phyloP scores from a whole-genome alignment of 2,797 vertebrate genomes.

The Enteromius viviparus region DNA sequence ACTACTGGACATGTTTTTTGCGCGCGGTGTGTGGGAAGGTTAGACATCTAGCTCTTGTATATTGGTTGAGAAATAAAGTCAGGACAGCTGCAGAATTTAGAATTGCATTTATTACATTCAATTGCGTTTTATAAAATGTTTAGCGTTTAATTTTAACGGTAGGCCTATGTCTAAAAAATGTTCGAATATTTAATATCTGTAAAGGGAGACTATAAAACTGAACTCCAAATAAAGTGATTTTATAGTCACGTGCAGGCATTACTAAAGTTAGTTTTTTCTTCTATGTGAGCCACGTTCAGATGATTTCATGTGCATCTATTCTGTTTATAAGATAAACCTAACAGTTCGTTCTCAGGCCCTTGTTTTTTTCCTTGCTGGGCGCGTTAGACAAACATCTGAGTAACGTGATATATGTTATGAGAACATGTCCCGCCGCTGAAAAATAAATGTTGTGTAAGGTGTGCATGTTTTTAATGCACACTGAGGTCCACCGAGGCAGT shows the following conservation, averaged over 20 bases:
- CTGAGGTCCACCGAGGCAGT: background rate
- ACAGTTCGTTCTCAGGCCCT: background rate
- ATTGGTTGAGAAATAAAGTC: background rate
- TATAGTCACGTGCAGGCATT: background rate
- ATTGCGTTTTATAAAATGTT: background rate
- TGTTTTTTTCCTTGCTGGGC: background rate
- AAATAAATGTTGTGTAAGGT: conserved; percentile 1
- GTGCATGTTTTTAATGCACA: background rate
- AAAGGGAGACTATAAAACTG: background rate
- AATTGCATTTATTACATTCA: background rate
- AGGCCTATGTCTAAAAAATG: background rate
- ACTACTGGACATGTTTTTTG: conserved; percentile 18
- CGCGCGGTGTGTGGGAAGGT: background rate
- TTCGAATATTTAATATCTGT: background rate
- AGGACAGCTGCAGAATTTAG: background rate
- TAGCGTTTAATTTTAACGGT: background rate
- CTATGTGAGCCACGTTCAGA: background rate
- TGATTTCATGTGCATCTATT: background rate
- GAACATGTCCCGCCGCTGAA: background rate
- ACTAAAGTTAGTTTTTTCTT: background rate
- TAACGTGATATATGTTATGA: conserved; percentile 1
- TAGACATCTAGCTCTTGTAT: background rate
- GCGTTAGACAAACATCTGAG: background rate
- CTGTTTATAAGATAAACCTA: background rate
- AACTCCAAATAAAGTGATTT: conserved; percentile 10